These are phyloP conservation scores for Harlomillsia oculata DNA, from an alignment of 1,140 invertebrate species.

Conservation along the genomic window DNA sequence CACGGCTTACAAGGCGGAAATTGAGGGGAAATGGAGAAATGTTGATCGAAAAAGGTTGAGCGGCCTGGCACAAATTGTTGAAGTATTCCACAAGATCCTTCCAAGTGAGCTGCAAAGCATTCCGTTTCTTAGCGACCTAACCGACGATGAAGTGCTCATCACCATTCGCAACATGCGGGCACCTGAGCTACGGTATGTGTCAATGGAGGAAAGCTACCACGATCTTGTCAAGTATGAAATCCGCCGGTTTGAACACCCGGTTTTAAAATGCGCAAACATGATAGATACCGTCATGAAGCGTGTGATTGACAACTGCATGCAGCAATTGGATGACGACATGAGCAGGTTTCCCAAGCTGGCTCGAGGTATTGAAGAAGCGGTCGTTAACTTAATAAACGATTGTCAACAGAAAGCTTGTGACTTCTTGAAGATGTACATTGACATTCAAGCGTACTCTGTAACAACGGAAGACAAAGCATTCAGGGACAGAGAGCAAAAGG, in stretches of 20 bases:
- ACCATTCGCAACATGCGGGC: conserved; percentile 96
- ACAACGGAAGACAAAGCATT: no score
- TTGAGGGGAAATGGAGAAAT: conserved; percentile 91
- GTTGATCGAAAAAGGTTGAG: conserved; percentile 96
- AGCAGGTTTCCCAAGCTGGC: no score
- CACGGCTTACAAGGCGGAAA: conserved; percentile 91
- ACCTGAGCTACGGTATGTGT: conserved; percentile 54
- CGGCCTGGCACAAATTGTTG: conserved; percentile 96
- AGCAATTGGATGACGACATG: no score
- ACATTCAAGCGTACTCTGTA: no score
- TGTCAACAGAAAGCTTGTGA: no score
- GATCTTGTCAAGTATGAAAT: conserved; percentile 94
- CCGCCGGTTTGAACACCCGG: conserved; percentile 84
- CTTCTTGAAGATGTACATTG: no score
- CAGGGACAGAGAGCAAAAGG: no score
- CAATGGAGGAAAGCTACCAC: no score
- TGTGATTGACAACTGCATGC: conserved; percentile 90
- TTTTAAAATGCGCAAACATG: conserved; percentile 89
- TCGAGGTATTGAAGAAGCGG: no score
- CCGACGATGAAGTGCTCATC: conserved; percentile 88
- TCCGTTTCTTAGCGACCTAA: conserved; percentile 80
- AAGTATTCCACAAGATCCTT: conserved; percentile 97
- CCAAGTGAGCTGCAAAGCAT: conserved; percentile 82
- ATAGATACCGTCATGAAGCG: conserved; percentile 98
- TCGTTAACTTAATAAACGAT: no score